phyloP scores from a whole-genome alignment of 1,140 invertebrate species.

The Drosophila orena region DNA sequence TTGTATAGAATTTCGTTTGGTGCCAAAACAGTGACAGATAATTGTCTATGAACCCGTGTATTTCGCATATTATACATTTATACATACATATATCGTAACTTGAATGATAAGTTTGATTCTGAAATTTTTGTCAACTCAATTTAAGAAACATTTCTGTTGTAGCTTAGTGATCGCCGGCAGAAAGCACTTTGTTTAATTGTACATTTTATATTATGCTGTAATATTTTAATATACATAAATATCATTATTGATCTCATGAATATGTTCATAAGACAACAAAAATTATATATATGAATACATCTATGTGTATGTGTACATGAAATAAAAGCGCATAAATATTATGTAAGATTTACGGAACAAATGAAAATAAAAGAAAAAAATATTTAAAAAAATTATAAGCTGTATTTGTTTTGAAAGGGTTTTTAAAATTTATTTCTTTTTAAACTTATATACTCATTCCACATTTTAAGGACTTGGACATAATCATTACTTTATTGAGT shows the following conservation, averaged over 20 bases:
- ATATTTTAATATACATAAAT: slow-evolving; percentile 69
- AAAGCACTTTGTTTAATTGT: slow-evolving; percentile 66
- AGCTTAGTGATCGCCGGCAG: slow-evolving; percentile 37
- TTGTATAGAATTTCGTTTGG: slow-evolving; percentile 73
- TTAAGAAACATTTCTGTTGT: slow-evolving; percentile 36
- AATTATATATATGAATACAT: slow-evolving; percentile 48
- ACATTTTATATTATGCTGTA: slow-evolving; percentile 80
- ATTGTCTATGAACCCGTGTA: slow-evolving; percentile 45
- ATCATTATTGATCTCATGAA: slow-evolving; percentile 79
- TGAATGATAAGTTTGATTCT: slow-evolving; percentile 50
- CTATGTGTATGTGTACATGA: slow-evolving; percentile 64
- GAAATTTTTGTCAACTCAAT: slow-evolving; percentile 46
- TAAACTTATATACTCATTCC: no score
- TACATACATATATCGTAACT: slow-evolving; percentile 44
- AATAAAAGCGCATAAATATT: slow-evolving; percentile 70
- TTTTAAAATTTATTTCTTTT: no score
- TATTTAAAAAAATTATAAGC: slow-evolving; percentile 41
- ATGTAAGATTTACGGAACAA: slow-evolving; percentile 70
- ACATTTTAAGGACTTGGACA: no score
- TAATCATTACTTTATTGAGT: no score
- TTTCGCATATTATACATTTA: slow-evolving; percentile 37
- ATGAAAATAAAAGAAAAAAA: slow-evolving; percentile 45
- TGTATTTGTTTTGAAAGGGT: background rate
- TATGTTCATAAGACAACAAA: slow-evolving; percentile 73
- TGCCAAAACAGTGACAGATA: slow-evolving; percentile 71